These are phyloP conservation scores for Mystacornis crossleyi DNA, from an alignment of 2,113 vertebrate species.

Conservation along the genomic window DNA sequence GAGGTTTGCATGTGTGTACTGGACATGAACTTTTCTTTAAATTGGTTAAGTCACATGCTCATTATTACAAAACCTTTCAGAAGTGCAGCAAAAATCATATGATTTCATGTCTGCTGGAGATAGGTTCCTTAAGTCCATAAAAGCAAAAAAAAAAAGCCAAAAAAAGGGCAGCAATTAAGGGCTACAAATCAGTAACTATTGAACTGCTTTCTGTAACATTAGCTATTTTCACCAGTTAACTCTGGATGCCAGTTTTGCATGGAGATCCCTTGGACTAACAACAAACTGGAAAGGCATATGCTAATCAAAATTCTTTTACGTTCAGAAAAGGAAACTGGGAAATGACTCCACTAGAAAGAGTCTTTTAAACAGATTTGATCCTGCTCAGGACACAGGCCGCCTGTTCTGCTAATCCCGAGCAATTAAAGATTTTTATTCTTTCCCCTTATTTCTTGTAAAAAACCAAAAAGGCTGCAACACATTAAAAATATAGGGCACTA, in stretches of 20 bases:
- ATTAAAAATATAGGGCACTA: conserved; percentile 32
- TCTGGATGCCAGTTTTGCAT: background rate
- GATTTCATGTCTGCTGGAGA: conserved; percentile 63
- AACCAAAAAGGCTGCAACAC: conserved; percentile 20
- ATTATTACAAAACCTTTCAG: conserved; percentile 58
- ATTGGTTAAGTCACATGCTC: conserved; percentile 62
- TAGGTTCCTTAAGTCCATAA: conserved; percentile 30
- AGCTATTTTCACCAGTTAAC: background rate
- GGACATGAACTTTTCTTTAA: conserved; percentile 72
- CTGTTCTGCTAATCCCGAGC: conserved; percentile 43
- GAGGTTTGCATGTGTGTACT: conserved; percentile 37
- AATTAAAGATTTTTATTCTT: conserved; percentile 52
- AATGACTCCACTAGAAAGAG: conserved; percentile 36
- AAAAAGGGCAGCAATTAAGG: background rate
- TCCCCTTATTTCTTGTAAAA: conserved; percentile 46
- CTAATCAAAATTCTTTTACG: conserved; percentile 27
- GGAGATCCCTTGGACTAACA: conserved; percentile 6
- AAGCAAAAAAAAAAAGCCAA: background rate
- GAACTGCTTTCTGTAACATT: background rate
- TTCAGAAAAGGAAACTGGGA: conserved; percentile 44
- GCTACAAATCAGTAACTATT: background rate
- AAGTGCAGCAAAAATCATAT: conserved; percentile 53
- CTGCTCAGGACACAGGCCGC: conserved; percentile 9
- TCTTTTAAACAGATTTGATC: conserved; percentile 7
- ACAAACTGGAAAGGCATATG: conserved; percentile 19